Evolutionary conservation across 2,113 vertebrate genomes (phyloP).

Genomic region (Eupsittula cactorum): DNA sequence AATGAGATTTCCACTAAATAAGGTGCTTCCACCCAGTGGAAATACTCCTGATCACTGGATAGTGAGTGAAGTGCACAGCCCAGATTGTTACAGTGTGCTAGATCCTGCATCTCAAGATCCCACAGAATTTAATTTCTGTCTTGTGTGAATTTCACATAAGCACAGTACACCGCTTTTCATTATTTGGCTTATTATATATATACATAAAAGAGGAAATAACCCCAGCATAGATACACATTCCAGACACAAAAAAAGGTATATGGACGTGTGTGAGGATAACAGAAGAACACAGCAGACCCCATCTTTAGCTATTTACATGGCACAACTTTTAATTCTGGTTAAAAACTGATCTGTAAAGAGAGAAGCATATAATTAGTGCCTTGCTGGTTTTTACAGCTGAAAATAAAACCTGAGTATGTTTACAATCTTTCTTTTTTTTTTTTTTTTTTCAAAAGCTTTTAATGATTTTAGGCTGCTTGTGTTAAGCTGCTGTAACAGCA

Average conservation of each 20-base stretch:
- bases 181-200: background rate
- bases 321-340: background rate
- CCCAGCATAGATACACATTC: background rate
- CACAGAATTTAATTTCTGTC: background rate
- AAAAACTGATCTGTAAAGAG: background rate
- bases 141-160: background rate
- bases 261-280: background rate
- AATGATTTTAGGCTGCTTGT: background rate
- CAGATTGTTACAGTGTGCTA: background rate
- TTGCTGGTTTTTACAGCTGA: background rate
- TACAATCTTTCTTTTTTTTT: background rate
- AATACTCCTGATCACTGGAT: background rate
- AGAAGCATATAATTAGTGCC: background rate
- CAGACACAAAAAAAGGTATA: fast-evolving
- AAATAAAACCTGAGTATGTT: background rate
- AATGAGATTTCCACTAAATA: background rate
- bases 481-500: background rate
- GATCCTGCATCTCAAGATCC: background rate
- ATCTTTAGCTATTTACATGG: background rate
- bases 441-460: background rate
- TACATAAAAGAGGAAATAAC: background rate
- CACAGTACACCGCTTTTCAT: fast-evolving
- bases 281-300: background rate
- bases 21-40: background rate
- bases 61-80: background rate